phyloP scores from a whole-genome alignment of 1,140 invertebrate genomes.

The Holcopasites calliopsidis region DNA sequence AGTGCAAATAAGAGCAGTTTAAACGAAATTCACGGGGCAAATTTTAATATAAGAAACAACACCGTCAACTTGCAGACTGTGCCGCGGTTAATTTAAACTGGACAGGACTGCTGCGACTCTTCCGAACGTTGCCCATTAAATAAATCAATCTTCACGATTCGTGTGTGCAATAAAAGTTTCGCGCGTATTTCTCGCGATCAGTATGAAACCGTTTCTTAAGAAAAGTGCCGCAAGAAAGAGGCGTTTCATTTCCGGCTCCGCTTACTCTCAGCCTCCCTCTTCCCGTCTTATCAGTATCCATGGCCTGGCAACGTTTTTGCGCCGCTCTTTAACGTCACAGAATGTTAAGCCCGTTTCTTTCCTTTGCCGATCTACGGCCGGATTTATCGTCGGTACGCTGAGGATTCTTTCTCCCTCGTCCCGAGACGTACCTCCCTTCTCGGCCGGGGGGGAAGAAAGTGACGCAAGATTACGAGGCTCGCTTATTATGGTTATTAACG shows the following conservation, averaged over 20 bases:
- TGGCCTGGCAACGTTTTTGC: background rate
- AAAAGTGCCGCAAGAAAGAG: background rate
- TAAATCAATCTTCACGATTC: too few relatives aligned
- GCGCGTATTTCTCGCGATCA: background rate
- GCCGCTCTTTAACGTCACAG: constrained; percentile 10
- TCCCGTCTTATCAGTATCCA: constrained; percentile 16
- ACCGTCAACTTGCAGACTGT: too few relatives aligned
- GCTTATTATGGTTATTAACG: constrained; percentile 31
- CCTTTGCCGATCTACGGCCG: background rate
- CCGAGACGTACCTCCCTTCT: too few relatives aligned
- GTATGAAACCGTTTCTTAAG: background rate
- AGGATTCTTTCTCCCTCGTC: background rate
- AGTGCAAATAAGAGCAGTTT: too few relatives aligned
- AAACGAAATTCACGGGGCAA: too few relatives aligned
- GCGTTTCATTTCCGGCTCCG: background rate
- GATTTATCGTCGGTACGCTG: constrained; percentile 11
- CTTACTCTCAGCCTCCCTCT: background rate
- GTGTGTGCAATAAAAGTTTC: too few relatives aligned
- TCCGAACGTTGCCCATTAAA: too few relatives aligned
- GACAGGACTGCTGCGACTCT: too few relatives aligned
- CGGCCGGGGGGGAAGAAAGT: too few relatives aligned
- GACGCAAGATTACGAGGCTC: constrained; percentile 23
- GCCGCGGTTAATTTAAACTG: too few relatives aligned
- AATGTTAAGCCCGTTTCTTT: constrained; percentile 11
- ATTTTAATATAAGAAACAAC: too few relatives aligned